Evolutionary conservation across 2,888 invertebrate genomes (phyloP), one percentile per base, ranked within the genome.

Genomic region (Chaetogeoica ovagalla): DNA sequence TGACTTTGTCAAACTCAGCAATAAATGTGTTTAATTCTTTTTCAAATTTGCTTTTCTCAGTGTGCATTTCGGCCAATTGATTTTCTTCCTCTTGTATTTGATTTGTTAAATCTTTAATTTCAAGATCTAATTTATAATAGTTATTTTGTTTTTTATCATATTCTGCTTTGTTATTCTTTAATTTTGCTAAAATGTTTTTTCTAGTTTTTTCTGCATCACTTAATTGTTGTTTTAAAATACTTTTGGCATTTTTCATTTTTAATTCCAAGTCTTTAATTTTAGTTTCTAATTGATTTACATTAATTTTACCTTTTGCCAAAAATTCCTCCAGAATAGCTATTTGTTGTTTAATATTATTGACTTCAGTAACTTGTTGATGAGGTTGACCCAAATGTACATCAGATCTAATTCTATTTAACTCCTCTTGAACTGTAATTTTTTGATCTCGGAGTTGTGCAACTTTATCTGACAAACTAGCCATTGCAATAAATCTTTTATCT

Each of bases 361-460:
- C 79, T 71, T 82, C 82, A 63, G 81, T 63, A 59, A 81, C 71
- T 69, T 82, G 82, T 52, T 74, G 81, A 77, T 71, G 71, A 43
- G 79, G 63, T 57, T 79, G 37, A 23, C 79, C 71, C 48, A 79
- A 71, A 43, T 71, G 70, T 79, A 79, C 71, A 62, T 79, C 71
- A 43, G 79, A 79, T 57, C 9, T 71, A 55, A 79, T 65, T 57
- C 57, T 63, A 5, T 79, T 55, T 15, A 79, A 71, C 21, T 79
- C 71, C 4, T 43, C 70, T 57, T 79, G 71, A 71, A 79, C 71
- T 23, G n/a, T n/a, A 6, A 71, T 39, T 43, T 79, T 63, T 63
- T 30, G 19, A 43, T 79, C 79, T 57, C 19, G 39, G 5, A 79
- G 39, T 63, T 65, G 21, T n/a, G 57, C 7, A 39, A 79, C 63